These are phyloP conservation scores for Oenanthe melanoleuca DNA, from an alignment of 2,113 vertebrate species.

Conservation along the genomic window DNA sequence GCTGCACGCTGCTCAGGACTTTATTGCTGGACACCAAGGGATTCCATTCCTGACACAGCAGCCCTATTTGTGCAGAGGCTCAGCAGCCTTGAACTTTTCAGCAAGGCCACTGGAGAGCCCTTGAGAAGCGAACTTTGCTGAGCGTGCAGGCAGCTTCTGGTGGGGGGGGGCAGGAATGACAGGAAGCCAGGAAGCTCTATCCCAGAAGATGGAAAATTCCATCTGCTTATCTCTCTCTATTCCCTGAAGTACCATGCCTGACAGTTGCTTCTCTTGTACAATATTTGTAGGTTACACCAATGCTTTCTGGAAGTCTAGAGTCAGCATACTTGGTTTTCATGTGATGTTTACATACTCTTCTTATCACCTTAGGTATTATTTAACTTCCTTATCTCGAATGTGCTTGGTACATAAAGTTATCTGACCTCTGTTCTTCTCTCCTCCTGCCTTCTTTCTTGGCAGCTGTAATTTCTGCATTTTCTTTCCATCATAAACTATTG, in stretches of 20 bases:
- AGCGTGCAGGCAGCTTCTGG: neutral
- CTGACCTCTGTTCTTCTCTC: neutral
- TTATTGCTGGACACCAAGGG: neutral
- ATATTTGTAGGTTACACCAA: neutral
- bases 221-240: neutral
- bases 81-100: neutral
- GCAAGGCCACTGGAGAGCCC: neutral
- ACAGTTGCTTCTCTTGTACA: neutral
- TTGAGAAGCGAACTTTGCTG: neutral
- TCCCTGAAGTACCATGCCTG: neutral
- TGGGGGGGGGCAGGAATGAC: neutral
- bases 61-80: neutral
- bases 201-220: neutral
- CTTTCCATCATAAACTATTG: neutral
- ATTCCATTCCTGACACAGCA: neutral
- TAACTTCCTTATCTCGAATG: conserved; percentile 33
- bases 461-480: neutral
- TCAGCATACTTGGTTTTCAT: neutral
- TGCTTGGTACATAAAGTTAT: conserved; percentile 16
- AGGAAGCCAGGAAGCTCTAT: neutral
- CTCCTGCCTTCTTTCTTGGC: neutral
- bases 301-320: neutral
- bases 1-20: neutral
- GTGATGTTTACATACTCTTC: conserved; percentile 56
- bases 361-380: conserved; percentile 39